Percentiles rank a stretch among this genome's conserved stretches.
These are phyloP conservation scores for Pterophyllum scalare DNA, from an alignment of 2,113 vertebrate genomes.

Conservation along the genomic window DNA sequence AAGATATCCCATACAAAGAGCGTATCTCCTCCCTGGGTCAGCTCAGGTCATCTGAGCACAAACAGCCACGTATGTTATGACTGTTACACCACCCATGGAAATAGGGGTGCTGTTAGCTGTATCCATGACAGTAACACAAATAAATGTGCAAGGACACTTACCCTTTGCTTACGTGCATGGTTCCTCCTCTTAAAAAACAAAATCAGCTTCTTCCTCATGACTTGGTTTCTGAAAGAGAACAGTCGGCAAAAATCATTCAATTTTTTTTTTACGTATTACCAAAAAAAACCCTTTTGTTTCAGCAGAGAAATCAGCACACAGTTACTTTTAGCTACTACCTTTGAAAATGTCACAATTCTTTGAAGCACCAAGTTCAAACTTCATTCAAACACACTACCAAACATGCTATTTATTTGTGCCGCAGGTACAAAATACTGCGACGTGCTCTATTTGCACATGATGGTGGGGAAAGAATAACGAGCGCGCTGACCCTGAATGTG, in stretches of 20 bases:
- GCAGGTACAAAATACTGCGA: constrained; percentile 38
- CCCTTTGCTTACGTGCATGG: constrained; percentile 98
- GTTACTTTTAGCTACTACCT: not conserved
- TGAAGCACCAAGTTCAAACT: not conserved
- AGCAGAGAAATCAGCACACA: not conserved
- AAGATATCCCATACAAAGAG: not conserved
- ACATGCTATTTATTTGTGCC: constrained; percentile 21
- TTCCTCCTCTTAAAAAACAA: constrained; percentile 99
- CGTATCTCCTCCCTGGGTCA: not conserved
- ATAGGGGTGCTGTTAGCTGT: not conserved
- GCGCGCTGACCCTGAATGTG: constrained; percentile 51
- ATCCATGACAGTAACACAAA: constrained; percentile 5
- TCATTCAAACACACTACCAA: not conserved
- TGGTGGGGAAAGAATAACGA: constrained; percentile 15
- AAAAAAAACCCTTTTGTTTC: no score
- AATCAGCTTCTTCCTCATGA: constrained; percentile 99
- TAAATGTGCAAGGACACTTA: constrained; percentile 74
- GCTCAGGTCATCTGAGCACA: constrained; percentile 8
- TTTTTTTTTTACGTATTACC: not conserved
- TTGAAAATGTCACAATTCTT: not conserved
- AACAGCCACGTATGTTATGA: constrained; percentile 8
- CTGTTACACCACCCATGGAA: not conserved
- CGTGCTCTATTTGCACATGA: constrained; percentile 45
- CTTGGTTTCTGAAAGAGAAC: constrained; percentile 91
- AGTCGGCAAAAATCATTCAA: not conserved